phyloP scores from a whole-genome alignment of 2,888 invertebrate species.

The Limnephilus marmoratus region DNA sequence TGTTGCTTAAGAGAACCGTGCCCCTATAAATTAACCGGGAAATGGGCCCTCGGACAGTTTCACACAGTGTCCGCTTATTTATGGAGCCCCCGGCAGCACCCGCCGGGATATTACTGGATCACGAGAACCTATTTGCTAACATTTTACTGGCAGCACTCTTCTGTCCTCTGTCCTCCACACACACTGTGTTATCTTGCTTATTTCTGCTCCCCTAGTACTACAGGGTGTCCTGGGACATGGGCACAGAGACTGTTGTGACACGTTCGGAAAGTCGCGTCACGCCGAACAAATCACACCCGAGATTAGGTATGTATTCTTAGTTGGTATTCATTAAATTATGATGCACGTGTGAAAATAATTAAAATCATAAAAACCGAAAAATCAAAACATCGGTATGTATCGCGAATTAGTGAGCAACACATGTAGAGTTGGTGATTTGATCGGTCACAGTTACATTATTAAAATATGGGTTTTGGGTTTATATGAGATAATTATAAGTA shows the following conservation, averaged over 20 bases:
- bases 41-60: slow-evolving; percentile 63
- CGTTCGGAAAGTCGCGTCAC: not conserved
- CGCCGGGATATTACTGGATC: slow-evolving; percentile 63
- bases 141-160: slow-evolving; percentile 41
- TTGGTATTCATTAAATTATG: no score
- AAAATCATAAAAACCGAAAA: no score
- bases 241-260: not conserved
- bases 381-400: no score
- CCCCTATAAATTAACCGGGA: slow-evolving; percentile 63
- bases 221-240: not conserved
- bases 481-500: no score
- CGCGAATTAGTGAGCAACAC: no score
- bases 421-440: no score
- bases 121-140: slow-evolving; percentile 66
- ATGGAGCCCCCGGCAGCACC: slow-evolving; percentile 62
- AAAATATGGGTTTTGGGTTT: no score
- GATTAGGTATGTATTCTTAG: not conserved
- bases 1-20: slow-evolving; percentile 56
- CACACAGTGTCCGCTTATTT: slow-evolving; percentile 64
- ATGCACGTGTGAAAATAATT: no score
- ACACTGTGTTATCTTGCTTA: not conserved
- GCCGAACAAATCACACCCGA: not conserved
- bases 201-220: not conserved
- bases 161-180: not conserved
- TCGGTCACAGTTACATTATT: no score